Base-by-base conservation (phyloP, 2,113 vertebrate genomes). In the Hippocampus abdominalis region DNA sequence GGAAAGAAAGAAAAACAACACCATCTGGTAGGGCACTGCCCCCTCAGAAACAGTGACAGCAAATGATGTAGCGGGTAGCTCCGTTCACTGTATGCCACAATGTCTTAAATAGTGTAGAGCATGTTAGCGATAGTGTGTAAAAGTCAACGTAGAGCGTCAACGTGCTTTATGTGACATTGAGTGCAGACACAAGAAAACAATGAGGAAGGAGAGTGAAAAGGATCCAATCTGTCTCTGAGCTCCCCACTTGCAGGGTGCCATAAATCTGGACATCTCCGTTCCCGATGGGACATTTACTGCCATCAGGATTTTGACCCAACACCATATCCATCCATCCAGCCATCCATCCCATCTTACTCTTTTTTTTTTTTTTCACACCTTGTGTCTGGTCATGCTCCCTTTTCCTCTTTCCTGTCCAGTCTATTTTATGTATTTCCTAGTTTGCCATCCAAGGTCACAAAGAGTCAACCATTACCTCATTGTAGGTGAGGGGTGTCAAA, bases 221-320 rank as follows among this genome's bases (percentile, higher is more conserved):
- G 64, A 61, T 81, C 72, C 70, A 82, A 72, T 81, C 77, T 75
- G 74, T 85, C 73, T 80, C 68, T 77, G 75, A 80, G 73, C 74
- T 64, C 67, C 49, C 69, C 76, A 13, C 56, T 16, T 75, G 77
- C 73, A 77, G 78, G 72, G 48, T 39, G 71, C 48, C 36, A 54
- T 82, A 75, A 79, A 85, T 85, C 72, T 82, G 70, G 46, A 70
- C 65, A 44, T n/a, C 53, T 72, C 25, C 49, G 2, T 48, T 70
- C 69, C 66, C 51, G 63, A 8, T 15, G 21, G 61, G 56, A 84
- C 70, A 84, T 87, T 82, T 81, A 86, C 77, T 36, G 46, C 77
- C 25, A 66, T 44, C 51, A 69, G 42, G 61, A 12, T 40, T 23
- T 66, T 29, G 20, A 51, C 49, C 40, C 39, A 44, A 59, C 61